Base-by-base conservation (phyloP, 2,797 vertebrate species). In the Peromyscus attwateri region DNA sequence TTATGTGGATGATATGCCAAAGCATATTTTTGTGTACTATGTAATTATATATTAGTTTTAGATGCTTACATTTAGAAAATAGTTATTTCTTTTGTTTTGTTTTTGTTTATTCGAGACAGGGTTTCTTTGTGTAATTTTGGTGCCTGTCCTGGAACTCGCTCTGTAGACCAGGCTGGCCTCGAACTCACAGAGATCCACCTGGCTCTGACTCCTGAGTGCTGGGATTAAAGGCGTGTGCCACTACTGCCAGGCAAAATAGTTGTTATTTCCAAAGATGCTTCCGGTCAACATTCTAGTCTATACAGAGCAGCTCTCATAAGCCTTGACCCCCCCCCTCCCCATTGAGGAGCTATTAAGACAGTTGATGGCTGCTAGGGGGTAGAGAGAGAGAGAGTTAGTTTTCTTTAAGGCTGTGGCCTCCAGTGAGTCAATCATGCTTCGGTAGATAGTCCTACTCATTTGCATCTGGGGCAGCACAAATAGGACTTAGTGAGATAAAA, bases 51-150 rank as follows among this genome's bases (percentile, higher is more conserved):
- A 73, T n/a, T 81, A 9, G 34, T 77, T 27, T 91, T 77, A 10
- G 70, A 49, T 55, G 73, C 73, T 82, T 92, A 57, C 3, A 87
- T 91, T 83, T 83, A 64, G 84, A 81, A 73, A 55, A 23, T 17
- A 84, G 12, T 70, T 85, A 52, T 52, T 52, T 49, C 49, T 49
- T 49, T 49, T 49, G 52, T 52, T 52, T 52, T 52, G 49, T 12
- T 52, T 52, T 52, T 52, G 49, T 52, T 52, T 52, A 14, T 14
- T 52, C 3, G 0, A 52, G 12, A 52, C 52, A 52, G 52, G 3
- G 52, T 52, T 52, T 52, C 52, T 52, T 3, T 52, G 52, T 52
- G 52, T 52, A 52, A 14, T 52, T 52, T 52, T 52, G 52, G 52
- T 52, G 52, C 52, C 52, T 52, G 52, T 14, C 52, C 52, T 52